These are phyloP conservation scores for Drosophila nr. medialis DNA, from an alignment of 2,888 invertebrate species.

Conservation along the genomic window DNA sequence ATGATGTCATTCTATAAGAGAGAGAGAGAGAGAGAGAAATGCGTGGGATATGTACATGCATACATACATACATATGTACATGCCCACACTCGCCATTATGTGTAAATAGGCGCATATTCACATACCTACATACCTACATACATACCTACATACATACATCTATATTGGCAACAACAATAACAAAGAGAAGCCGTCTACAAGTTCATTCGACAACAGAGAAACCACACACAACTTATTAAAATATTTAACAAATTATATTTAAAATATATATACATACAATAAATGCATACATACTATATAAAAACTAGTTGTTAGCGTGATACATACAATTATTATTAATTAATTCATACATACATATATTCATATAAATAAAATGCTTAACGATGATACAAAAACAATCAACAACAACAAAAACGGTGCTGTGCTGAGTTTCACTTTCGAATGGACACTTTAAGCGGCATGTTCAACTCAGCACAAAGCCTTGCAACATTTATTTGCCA, in stretches of 20 bases:
- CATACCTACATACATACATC: neutral
- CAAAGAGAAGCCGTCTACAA: conserved; percentile 48
- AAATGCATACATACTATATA: conserved; percentile 53
- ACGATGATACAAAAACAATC: conserved; percentile 53
- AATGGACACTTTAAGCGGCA: neutral
- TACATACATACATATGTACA: conserved; percentile 9
- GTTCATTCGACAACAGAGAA: conserved; percentile 30
- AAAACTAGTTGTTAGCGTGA: conserved; percentile 79
- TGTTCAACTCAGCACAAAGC: conserved; percentile 30
- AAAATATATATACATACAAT: conserved; percentile 49
- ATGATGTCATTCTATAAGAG: conserved; percentile 19
- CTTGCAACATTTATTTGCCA: conserved; percentile 32
- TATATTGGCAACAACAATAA: conserved; percentile 48
- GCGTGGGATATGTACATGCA: conserved; percentile 16
- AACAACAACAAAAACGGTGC: conserved; percentile 14
- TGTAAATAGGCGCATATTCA: conserved; percentile 14
- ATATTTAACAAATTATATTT: conserved; percentile 47
- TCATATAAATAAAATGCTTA: conserved; percentile 63
- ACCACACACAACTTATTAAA: conserved; percentile 27
- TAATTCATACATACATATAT: conserved; percentile 59
- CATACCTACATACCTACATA: conserved; percentile 11
- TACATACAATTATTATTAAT: conserved; percentile 71
- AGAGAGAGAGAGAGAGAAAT: neutral
- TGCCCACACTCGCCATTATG: conserved; percentile 1
- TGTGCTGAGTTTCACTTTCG: conserved; percentile 27